A percentile compares a stretch with the other conserved stretches of the same genome.
phyloP scores from a whole-genome alignment of 2,113 vertebrate species.

The Peucedramus taeniatus region DNA sequence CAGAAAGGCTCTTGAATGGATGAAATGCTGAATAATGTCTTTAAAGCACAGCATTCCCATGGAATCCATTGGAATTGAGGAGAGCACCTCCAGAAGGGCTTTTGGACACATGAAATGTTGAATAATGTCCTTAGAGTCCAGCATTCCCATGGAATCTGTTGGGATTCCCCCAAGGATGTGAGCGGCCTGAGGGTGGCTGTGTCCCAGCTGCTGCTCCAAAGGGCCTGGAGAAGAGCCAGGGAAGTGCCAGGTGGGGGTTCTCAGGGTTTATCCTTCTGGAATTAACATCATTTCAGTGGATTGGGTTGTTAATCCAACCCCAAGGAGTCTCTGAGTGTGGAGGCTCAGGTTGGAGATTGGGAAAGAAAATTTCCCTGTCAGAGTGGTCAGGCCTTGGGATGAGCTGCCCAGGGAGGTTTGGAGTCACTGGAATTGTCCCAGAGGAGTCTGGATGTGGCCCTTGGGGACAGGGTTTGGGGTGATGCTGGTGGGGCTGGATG shows the following conservation, averaged over 20 bases:
- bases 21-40: not conserved
- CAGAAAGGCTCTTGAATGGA: not conserved
- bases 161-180: not conserved
- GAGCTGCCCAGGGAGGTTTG: not conserved
- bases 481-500: fast-evolving
- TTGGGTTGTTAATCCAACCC: not conserved
- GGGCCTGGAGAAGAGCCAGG: not conserved
- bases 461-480: not conserved
- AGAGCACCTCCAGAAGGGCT: slow-evolving; percentile 24
- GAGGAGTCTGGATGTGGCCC: not conserved
- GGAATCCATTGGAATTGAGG: not conserved
- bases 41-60: not conserved
- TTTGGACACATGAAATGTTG: not conserved
- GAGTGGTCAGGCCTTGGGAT: not conserved
- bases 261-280: not conserved
- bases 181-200: not conserved
- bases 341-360: not conserved
- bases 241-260: not conserved
- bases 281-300: not conserved
- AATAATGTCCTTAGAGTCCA: not conserved
- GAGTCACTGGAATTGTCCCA: not conserved
- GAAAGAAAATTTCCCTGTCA: not conserved
- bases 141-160: not conserved
- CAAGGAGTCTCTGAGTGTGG: not conserved
- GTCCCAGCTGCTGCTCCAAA: not conserved